A percentile compares a stretch with the other conserved stretches of the same genome.
phyloP scores from a whole-genome alignment of 2,888 invertebrate genomes.

The Philereme transversata region DNA sequence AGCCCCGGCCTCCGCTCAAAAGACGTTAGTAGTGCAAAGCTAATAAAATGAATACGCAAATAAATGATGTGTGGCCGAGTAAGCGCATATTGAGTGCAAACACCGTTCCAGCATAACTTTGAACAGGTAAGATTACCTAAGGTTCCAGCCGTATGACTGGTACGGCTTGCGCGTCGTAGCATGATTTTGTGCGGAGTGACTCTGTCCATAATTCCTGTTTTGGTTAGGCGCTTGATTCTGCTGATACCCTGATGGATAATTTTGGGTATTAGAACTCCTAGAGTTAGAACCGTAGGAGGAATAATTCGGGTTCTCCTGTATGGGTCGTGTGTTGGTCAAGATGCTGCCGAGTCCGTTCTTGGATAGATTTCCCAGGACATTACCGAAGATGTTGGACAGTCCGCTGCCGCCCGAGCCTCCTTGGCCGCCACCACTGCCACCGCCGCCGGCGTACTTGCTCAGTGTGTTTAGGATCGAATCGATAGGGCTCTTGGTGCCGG shows the following conservation, averaged over 20 bases:
- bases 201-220: conserved; percentile 68
- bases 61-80: conserved; percentile 27
- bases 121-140: conserved; percentile 69
- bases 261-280: conserved; percentile 68
- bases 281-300: conserved; percentile 67
- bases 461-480: conserved; percentile 60
- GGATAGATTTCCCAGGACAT: conserved; percentile 66
- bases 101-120: conserved; percentile 17
- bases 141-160: conserved; percentile 71
- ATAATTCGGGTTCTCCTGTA: conserved; percentile 75
- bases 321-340: conserved; percentile 73
- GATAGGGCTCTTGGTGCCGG: conserved; percentile 52
- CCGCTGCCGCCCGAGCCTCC: conserved; percentile 47
- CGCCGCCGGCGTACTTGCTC: conserved; percentile 58
- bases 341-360: conserved; percentile 69
- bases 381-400: conserved; percentile 69
- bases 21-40: too few species aligned
- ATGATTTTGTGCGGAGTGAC: conserved; percentile 54
- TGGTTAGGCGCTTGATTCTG: conserved; percentile 60
- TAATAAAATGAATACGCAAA: conserved; percentile 25
- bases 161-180: conserved; percentile 68
- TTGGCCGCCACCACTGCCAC: conserved; percentile 41
- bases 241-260: conserved; percentile 73
- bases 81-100: conserved; percentile 33
- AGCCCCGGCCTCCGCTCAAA: too few species aligned